Evolutionary conservation across 92 coral and sea anemone genomes (phyloP).

Genomic region (Epizoanthus ramosus): DNA sequence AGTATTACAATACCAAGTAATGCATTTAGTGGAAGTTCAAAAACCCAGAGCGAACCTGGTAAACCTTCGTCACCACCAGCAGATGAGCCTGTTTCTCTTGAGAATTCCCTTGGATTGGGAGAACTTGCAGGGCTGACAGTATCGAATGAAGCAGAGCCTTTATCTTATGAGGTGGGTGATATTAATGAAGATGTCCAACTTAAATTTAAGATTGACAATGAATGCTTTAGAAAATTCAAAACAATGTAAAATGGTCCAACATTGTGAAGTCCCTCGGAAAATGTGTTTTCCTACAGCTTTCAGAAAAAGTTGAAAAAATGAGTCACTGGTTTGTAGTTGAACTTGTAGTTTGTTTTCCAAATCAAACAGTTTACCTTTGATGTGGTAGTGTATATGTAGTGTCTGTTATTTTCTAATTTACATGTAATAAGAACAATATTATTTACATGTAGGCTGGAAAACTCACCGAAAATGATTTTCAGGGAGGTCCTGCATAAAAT

Average conservation of each 20-base stretch:
- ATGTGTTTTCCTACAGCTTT: too few relatives aligned
- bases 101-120: conserved; percentile 87
- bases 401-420: not conserved
- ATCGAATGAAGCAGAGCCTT: conserved; percentile 94
- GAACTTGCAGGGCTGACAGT: conserved; percentile 97
- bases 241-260: too few relatives aligned
- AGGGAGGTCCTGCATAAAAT: not conserved
- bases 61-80: conserved; percentile 60
- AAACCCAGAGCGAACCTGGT: conserved; percentile 36
- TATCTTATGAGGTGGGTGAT: conserved; percentile 82
- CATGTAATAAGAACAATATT: too few relatives aligned
- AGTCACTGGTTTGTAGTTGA: too few relatives aligned
- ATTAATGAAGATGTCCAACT: too few relatives aligned
- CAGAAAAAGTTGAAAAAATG: too few relatives aligned
- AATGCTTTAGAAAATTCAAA: too few relatives aligned
- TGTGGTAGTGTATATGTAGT: not conserved
- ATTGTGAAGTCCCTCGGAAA: too few relatives aligned
- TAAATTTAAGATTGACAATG: too few relatives aligned
- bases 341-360: too few relatives aligned
- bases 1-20: conserved; percentile 78
- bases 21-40: conserved; percentile 44
- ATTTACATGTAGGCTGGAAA: too few relatives aligned
- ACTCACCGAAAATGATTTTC: too few relatives aligned
- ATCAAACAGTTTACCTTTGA: not conserved
- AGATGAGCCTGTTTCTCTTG: conserved; percentile 76